These are phyloP conservation scores for Microtus oregoni DNA, from an alignment of 2,113 vertebrate species.

Conservation along the genomic window DNA sequence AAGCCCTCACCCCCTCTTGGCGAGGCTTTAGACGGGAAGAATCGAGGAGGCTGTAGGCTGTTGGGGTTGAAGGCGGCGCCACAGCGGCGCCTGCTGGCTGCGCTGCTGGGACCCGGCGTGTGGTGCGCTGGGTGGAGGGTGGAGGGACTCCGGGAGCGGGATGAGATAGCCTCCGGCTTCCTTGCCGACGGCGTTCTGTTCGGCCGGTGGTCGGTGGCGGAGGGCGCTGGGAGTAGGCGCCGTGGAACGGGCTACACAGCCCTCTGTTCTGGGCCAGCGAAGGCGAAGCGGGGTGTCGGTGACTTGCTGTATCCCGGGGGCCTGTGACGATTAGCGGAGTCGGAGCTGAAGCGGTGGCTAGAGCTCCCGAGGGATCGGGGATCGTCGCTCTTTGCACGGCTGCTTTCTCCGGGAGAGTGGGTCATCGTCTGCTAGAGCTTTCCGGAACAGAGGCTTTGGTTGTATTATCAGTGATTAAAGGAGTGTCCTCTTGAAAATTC, in stretches of 20 bases:
- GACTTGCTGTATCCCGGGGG: neutral
- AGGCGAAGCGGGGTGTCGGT: neutral
- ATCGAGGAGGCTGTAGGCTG: neutral
- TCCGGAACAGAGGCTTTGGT: neutral
- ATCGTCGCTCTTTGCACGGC: neutral
- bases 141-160: rapidly evolving
- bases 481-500: neutral
- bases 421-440: neutral
- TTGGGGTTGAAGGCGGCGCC: neutral
- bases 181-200: neutral
- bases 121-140: neutral
- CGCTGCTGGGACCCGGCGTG: neutral
- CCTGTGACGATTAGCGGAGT: neutral
- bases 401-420: neutral
- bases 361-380: neutral
- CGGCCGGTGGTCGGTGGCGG: neutral
- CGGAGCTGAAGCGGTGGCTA: neutral
- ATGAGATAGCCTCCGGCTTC: neutral
- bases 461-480: neutral
- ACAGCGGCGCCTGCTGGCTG: constrained; percentile 36
- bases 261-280: neutral
- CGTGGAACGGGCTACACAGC: neutral
- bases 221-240: neutral
- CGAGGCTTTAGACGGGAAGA: neutral
- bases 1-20: neutral